A percentile compares a stretch with the other conserved stretches of the same genome.
phyloP scores from a whole-genome alignment of 2,797 vertebrate genomes.

The Heteromormyrus szaboi region DNA sequence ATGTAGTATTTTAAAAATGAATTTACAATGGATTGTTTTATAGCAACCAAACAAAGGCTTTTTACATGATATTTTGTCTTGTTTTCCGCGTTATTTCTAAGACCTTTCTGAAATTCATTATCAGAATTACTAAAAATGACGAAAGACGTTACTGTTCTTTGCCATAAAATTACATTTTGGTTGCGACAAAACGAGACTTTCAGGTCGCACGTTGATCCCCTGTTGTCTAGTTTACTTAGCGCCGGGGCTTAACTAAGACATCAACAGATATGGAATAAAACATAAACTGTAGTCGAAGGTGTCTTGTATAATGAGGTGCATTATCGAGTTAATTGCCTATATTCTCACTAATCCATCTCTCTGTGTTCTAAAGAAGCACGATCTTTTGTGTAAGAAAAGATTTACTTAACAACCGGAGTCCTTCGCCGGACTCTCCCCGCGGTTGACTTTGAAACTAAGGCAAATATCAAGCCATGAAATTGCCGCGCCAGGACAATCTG shows the following conservation, averaged over 20 bases:
- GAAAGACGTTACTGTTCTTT: neutral
- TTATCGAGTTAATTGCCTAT: neutral
- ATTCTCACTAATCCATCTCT: neutral
- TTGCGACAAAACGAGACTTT: neutral
- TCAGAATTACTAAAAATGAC: neutral
- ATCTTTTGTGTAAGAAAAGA: neutral
- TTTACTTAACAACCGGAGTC: neutral
- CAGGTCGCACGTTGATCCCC: neutral
- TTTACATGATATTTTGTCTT: neutral
- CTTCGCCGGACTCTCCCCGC: neutral
- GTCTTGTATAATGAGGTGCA: neutral
- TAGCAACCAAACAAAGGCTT: neutral
- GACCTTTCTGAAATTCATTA: neutral
- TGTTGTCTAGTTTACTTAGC: neutral
- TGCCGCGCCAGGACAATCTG: neutral
- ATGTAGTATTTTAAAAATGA: neutral
- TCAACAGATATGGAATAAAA: neutral
- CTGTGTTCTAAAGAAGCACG: neutral
- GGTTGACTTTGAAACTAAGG: neutral
- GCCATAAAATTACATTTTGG: neutral
- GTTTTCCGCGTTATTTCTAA: neutral
- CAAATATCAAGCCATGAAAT: neutral
- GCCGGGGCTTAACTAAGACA: neutral
- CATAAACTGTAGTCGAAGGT: neutral
- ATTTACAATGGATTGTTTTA: neutral